Base-by-base conservation (phyloP, 2,888 invertebrate species). In the Polylopha cassiicola region DNA sequence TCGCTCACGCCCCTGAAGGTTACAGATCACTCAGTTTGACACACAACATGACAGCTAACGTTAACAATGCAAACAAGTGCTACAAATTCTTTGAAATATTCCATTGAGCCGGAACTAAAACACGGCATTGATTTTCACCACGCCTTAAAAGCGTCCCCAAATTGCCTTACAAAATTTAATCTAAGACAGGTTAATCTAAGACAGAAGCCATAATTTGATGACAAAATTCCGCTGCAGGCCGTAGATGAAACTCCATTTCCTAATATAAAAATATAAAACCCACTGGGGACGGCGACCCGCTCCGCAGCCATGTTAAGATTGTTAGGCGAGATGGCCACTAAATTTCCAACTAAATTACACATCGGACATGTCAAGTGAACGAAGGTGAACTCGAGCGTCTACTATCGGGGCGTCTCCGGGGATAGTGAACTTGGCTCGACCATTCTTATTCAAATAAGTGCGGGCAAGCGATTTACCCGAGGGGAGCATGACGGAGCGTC, bases 371-470 rank as follows among this genome's bases (percentile, higher is more conserved):
- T 57, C 59, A 50, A 54, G 53, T 60, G 55, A 50, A 54, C 51
- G 53, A 56, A 55, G 58, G 64, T 58, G 59, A 64, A 58, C 60
- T 58, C 59, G 55, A 56, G 59, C 54, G 65, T 61, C 61, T 32
- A 37, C 33, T 24, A 36, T 61, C 61, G 41, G 48, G 8, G 33
- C 26, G 46, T 60, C 67, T 56, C 61, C 36, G 43, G 66, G 63
- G 62, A 59, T 53, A 53, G 50, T 38, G 55, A 56, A 62, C 62
- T 67, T 63, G 64, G 59, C 61, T 67, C 61, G 65, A 58, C 73
- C 60, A 78, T 80, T 81, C 77, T 81, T 78, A 82, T 82, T 82
- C 78, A 81, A 82, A 81, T 81, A 75, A 70, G 73, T 64, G 67
- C 65, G 65, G 70, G 57, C 70, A 62, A 36, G 60, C 63, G 76